A percentile compares a stretch with the other conserved stretches of the same genome.
Conservation (phyloP, 2,888 invertebrate genomes). For the Blastobasis lacticolella region DNA sequence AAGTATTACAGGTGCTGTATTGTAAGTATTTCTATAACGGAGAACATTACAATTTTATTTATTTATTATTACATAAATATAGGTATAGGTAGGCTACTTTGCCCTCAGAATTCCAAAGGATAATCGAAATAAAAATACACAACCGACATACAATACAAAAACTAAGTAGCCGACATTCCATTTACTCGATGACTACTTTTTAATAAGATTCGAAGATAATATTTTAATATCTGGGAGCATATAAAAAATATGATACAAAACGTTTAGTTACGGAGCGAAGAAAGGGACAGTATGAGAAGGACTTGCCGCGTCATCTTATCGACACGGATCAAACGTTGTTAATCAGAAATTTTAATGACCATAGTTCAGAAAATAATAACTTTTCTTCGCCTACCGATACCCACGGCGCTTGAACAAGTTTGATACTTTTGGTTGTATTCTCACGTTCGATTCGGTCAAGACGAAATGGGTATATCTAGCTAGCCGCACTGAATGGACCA, state of each 20-base stretch:
- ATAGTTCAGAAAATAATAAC: conserved; percentile 73
- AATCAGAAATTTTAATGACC: conserved; percentile 75
- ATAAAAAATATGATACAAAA: conserved; percentile 55
- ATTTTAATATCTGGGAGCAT: conserved; percentile 49
- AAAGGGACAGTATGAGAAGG: conserved; percentile 53
- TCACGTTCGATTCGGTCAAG: too few relatives aligned
- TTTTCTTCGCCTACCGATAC: conserved; percentile 53
- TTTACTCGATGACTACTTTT: conserved; percentile 6
- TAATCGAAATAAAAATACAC: too few relatives aligned
- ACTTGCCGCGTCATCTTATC: conserved; percentile 66
- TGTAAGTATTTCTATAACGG: background rate
- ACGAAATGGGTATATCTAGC: too few relatives aligned
- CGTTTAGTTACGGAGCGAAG: conserved; percentile 63
- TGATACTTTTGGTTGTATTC: conserved; percentile 36
- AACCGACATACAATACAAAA: too few relatives aligned
- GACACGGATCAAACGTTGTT: conserved; percentile 70
- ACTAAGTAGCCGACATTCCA: conserved; percentile 12
- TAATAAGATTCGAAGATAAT: conserved; percentile 36
- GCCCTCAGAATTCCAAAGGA: too few relatives aligned
- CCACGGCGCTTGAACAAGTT: conserved; percentile 21
- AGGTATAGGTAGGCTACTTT: too few relatives aligned
- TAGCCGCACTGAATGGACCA: too few relatives aligned
- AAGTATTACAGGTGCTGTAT: too few relatives aligned
- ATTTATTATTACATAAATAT: background rate
- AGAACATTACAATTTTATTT: background rate